Evolutionary conservation across 2,797 vertebrate genomes (phyloP).

Genomic region (Tadarida brasiliensis): DNA sequence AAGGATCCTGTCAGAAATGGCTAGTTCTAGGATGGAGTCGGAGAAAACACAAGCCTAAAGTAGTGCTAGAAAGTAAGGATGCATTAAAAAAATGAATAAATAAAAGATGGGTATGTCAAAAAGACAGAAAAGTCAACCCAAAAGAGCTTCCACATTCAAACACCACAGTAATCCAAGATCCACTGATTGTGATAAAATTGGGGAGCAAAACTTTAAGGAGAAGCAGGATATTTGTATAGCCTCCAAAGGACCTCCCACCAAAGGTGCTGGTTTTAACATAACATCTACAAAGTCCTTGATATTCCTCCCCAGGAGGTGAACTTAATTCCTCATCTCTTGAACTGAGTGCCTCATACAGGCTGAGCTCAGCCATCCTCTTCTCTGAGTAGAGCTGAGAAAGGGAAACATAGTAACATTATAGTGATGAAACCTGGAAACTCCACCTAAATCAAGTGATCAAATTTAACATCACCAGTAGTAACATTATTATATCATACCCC

Average conservation of each 20-base stretch:
- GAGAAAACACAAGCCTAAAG: neutral
- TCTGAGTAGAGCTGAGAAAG: neutral
- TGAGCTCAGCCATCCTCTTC: slow-evolving; percentile 5
- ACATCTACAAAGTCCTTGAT: neutral
- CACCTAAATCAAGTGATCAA: neutral
- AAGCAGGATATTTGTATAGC: neutral
- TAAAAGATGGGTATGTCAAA: neutral
- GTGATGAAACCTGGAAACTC: neutral
- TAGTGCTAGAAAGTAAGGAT: neutral
- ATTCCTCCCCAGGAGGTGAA: neutral
- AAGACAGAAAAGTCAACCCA: neutral
- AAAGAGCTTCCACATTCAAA: neutral
- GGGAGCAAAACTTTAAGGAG: neutral
- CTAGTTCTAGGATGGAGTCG: neutral
- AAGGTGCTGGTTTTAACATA: neutral
- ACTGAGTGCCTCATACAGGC: neutral
- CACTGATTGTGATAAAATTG: neutral
- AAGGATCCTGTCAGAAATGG: neutral
- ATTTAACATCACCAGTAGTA: neutral
- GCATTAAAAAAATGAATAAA: neutral
- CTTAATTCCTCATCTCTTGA: neutral
- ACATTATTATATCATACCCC: neutral
- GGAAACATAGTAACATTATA: neutral
- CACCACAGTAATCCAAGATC: neutral
- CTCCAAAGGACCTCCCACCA: neutral